These are phyloP conservation scores for Enteromius treurensis DNA, from an alignment of 2,797 vertebrate species.

Conservation along the genomic window DNA sequence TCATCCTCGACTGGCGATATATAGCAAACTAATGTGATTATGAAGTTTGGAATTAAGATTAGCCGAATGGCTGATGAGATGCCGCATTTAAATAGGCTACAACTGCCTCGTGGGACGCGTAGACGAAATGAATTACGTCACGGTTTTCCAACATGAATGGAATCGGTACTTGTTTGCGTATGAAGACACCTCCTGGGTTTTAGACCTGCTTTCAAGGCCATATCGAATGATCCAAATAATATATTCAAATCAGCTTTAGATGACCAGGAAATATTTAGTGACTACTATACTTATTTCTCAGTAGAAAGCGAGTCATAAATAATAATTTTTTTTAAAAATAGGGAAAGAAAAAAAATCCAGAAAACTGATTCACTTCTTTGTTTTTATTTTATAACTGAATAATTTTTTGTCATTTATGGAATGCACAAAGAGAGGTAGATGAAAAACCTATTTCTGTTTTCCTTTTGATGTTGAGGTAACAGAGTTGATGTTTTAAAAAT, in stretches of 20 bases:
- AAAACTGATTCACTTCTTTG: background rate
- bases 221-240: background rate
- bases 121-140: background rate
- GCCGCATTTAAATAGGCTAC: background rate
- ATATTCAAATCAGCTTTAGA: slow-evolving; percentile 2
- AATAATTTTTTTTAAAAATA: too few relatives aligned
- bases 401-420: background rate
- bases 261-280: background rate
- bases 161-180: background rate
- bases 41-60: slow-evolving; percentile 9
- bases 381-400: background rate
- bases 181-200: slow-evolving; percentile 1
- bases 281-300: background rate
- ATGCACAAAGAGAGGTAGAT: background rate
- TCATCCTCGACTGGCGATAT: slow-evolving; percentile 8
- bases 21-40: slow-evolving; percentile 31
- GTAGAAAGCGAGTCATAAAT: background rate
- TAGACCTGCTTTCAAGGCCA: background rate
- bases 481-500: too few relatives aligned
- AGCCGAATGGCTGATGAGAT: slow-evolving; percentile 14
- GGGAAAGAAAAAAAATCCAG: too few relatives aligned
- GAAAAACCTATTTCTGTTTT: too few relatives aligned
- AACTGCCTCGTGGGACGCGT: background rate
- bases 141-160: background rate
- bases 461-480: too few relatives aligned